Evolutionary conservation across 2,888 invertebrate genomes (phyloP), one percentile per base, ranked within the genome.

Genomic region (Caenorhabditis macrosperma): DNA sequence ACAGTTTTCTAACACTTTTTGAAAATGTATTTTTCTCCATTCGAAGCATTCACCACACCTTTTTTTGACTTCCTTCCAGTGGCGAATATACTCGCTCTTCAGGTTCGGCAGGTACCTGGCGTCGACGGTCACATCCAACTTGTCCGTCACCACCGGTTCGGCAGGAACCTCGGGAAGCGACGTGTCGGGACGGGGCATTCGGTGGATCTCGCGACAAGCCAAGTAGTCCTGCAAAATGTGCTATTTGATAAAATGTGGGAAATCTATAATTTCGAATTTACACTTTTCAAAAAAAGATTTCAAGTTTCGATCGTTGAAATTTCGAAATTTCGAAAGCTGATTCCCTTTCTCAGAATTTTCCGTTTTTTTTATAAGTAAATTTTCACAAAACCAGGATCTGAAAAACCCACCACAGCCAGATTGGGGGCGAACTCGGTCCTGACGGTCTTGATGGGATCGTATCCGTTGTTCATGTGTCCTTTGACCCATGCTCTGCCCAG

Each of bases 401-500:
- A 41, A 28, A 28, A 63, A 55, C 69, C 64, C 10, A 77, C 78
- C 22, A 67, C 61, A 15, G 75, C 33, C 17, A 72, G 30, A 46
- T 77, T 75, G 12, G 71, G 67, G 10, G 81, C 76, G 30, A 54
- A 79, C n/a, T 79, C 78, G n/a, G 67, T 67, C 10, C 78, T 22
- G n/a, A 55, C 28, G 0, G 68, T 60, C 12, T 38, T 64, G 44
- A 59, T 60, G n/a, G 61, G 28, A 2, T 63, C 61, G 12, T 76
- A 67, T 2, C 84, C 82, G 9, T 76, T 78, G 20, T 64, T 68
- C 50, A 82, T 60, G 12, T 82, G 54, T 33, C 88, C 88, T 28
- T 85, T 81, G 69, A 90, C 84, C 88, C 88, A 89, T 17, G 87
- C 83, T 10, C 89, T 67, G 46, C 88, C 86, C 55, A 89, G 71